A percentile compares a stretch with the other conserved stretches of the same genome.
Conservation (phyloP, 2,113 vertebrate species). For the Tupaia tana region DNA sequence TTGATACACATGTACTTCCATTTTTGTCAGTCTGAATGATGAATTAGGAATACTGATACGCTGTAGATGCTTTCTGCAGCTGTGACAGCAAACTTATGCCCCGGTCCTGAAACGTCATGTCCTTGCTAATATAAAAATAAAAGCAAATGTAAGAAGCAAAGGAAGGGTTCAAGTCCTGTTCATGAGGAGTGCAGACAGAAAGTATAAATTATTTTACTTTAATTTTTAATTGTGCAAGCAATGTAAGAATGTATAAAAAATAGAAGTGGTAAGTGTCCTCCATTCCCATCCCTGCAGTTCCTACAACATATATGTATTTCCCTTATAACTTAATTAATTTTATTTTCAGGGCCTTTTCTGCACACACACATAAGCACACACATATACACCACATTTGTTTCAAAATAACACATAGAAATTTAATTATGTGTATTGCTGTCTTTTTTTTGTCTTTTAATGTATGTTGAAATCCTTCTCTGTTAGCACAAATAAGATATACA, state of each 20-base stretch:
- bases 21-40: neutral
- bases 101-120: neutral
- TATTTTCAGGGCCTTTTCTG: neutral
- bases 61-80: neutral
- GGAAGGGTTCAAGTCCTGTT: neutral
- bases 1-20: neutral
- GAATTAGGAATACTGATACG: neutral
- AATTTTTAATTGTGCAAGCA: neutral
- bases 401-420: neutral
- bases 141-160: neutral
- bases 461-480: neutral
- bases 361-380: no score
- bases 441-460: neutral
- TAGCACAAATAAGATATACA: neutral
- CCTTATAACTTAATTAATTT: neutral
- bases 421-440: neutral
- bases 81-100: neutral
- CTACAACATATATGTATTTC: neutral
- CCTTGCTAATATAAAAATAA: neutral
- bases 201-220: neutral
- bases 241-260: neutral
- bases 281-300: fast-evolving
- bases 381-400: neutral
- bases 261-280: neutral
- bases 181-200: neutral